A percentile compares a stretch with the other conserved stretches of the same genome.
phyloP scores from a whole-genome alignment of 2,113 vertebrate genomes.

The Donacobius atricapilla region DNA sequence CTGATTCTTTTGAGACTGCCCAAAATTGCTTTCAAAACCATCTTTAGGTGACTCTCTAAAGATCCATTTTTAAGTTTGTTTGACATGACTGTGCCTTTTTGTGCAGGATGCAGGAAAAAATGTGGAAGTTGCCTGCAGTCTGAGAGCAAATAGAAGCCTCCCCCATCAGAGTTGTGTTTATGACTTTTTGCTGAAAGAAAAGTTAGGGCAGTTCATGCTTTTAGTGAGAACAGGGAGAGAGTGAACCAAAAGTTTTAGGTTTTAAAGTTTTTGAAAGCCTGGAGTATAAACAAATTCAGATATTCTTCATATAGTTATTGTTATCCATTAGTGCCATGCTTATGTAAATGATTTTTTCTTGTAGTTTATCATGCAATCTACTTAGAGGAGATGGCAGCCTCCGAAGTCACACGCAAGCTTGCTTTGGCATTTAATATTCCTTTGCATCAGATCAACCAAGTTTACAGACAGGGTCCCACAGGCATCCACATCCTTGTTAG shows the following conservation, averaged over 20 bases:
- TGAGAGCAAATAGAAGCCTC: neutral
- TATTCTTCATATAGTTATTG: neutral
- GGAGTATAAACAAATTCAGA: neutral
- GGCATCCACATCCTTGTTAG: conserved; percentile 92
- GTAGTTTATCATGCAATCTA: conserved; percentile 94
- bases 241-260: neutral
- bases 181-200: neutral
- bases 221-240: neutral
- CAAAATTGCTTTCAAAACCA: neutral
- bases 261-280: neutral
- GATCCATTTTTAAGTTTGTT: neutral
- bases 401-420: conserved; percentile 89
- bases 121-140: neutral
- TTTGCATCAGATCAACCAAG: conserved; percentile 87
- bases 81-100: neutral
- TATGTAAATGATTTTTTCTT: neutral
- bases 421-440: conserved; percentile 88
- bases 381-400: conserved; percentile 90
- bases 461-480: conserved; percentile 93
- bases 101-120: neutral
- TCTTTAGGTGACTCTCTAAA: neutral
- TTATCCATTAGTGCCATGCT: neutral
- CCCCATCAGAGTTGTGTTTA: neutral
- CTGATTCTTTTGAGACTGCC: neutral
- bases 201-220: neutral